Evolutionary conservation across 1,140 invertebrate genomes (phyloP), one percentile per base, ranked within the genome.

Genomic region (Cecropterus lyciades): DNA sequence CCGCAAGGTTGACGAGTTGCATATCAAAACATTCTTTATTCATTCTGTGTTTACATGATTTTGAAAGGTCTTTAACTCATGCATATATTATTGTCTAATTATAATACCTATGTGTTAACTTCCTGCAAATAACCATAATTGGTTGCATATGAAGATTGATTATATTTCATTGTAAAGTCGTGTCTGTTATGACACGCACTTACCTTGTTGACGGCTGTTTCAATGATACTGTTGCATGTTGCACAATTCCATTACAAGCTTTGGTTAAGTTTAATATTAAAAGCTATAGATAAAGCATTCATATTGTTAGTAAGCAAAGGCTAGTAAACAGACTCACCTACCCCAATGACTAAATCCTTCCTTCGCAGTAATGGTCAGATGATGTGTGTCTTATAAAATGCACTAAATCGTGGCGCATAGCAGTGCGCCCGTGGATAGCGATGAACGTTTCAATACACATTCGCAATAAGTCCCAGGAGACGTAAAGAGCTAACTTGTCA

Each of bases 331-430:
- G 65, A 24, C 81, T 87, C 75, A 89, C 86, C 87, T 80, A 71
- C 65, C 65, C 63, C 70, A 73, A 68, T 51, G 80, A 85, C 88
- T 90, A 91, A 90, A 90, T 78, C 76, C 65, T 84, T 85, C 87
- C 86, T 93, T 93, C 92, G 91, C 92, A 92, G 70, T 89, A 93
- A 75, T 93, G 92, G 52, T 93, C 92, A 70, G 92, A 93, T 48
- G 92, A 93, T 52, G 92, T 93, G 79, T 93, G 91, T 73, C 92
- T 79, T 86, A 93, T 93, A 78, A 93, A 93, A 75, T 92, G 91
- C 65, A 89, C 85, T 79, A 93, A 87, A 72, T 92, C 90, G 85
- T 92, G 88, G 82, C 90, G 89, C 90, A 92, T 92, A 91, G 90
- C 90, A 88, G 89, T 91, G 89, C 88, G 89, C 88, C 89, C 89